Evolutionary conservation across 2,888 invertebrate genomes (phyloP).

Genomic region (Andrena trimmerana): DNA sequence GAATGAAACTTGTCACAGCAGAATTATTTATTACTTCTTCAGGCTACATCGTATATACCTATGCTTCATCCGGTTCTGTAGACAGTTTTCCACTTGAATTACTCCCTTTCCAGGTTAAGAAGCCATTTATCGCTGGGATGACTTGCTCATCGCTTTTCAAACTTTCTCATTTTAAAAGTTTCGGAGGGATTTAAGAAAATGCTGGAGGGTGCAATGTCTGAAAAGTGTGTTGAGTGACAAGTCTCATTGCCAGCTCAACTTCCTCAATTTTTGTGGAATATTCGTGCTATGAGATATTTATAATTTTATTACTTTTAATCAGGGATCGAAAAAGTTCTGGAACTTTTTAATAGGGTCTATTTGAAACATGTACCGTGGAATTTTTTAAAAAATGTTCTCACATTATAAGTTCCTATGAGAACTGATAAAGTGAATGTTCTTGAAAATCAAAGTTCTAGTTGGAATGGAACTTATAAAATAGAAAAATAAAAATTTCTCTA

Average conservation of each 20-base stretch:
- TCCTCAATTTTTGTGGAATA: neutral
- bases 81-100: neutral
- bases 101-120: neutral
- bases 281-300: no score
- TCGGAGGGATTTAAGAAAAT: no score
- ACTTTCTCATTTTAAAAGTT: neutral
- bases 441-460: no score
- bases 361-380: no score
- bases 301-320: neutral
- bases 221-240: neutral
- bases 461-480: no score
- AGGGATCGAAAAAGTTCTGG: no score
- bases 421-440: no score
- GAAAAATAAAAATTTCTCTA: no score
- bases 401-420: no score
- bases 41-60: neutral
- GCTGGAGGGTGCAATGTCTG: neutral
- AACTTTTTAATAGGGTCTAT: no score
- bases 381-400: no score
- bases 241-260: neutral
- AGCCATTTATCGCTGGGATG: neutral
- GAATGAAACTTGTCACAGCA: slow-evolving; percentile 14
- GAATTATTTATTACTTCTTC: slow-evolving; percentile 8
- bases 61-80: neutral
- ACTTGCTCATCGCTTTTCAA: neutral